phyloP scores from a whole-genome alignment of 2,888 invertebrate species.

The Autographa gamma region DNA sequence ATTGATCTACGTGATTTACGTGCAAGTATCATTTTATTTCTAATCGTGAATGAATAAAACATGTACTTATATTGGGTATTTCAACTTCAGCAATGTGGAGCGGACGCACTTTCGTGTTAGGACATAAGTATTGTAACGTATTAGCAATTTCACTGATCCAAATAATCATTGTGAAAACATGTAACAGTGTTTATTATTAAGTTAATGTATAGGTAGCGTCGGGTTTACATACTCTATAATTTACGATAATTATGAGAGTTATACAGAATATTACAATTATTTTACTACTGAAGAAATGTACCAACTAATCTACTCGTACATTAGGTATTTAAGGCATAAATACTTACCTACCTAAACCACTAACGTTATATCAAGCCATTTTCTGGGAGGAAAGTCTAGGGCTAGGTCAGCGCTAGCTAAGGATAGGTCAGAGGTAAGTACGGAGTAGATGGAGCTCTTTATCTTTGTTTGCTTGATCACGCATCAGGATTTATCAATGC shows the following conservation, averaged over 20 bases:
- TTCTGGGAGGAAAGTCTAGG: no score
- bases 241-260: background rate
- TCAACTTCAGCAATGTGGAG: slow-evolving; percentile 66
- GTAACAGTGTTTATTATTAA: slow-evolving; percentile 34
- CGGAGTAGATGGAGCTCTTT: no score
- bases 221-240: background rate
- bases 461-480: background rate
- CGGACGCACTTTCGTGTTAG: slow-evolving; percentile 67
- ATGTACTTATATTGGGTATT: slow-evolving; percentile 69
- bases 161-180: slow-evolving; percentile 67
- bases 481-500: background rate
- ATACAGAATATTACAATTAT: background rate
- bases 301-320: no score
- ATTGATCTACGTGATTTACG: slow-evolving; percentile 49
- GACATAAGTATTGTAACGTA: slow-evolving; percentile 55
- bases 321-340: no score
- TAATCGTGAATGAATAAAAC: slow-evolving; percentile 70
- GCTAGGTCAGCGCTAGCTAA: no score
- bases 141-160: slow-evolving; percentile 70
- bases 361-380: no score
- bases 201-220: slow-evolving; percentile 11
- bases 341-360: no score
- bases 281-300: no score
- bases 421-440: no score
- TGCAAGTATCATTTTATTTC: slow-evolving; percentile 59